Evolutionary conservation across 2,888 invertebrate genomes (phyloP).

Genomic region (Girardia tigrina): DNA sequence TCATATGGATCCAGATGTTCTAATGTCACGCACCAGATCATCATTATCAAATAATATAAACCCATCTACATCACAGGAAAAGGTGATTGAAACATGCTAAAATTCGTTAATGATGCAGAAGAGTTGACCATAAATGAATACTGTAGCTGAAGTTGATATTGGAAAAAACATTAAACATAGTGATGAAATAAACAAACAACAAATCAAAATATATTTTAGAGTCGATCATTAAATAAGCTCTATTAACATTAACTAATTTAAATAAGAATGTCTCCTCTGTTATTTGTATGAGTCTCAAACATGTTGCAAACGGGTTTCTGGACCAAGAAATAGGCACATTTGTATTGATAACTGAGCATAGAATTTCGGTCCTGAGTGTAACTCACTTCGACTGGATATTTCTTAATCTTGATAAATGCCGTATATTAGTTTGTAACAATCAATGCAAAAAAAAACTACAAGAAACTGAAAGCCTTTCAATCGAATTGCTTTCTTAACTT

Average conservation of each 20-base stretch:
- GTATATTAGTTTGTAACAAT: not conserved
- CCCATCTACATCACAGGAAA: too few species aligned
- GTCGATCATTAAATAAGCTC: not conserved
- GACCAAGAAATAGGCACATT: not conserved
- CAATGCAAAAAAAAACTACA: not conserved
- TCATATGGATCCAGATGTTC: too few species aligned
- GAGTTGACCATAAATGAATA: too few species aligned
- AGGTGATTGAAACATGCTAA: too few species aligned
- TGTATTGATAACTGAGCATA: not conserved
- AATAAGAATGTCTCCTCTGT: not conserved
- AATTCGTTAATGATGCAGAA: too few species aligned
- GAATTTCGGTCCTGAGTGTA: not conserved
- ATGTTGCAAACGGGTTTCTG: not conserved
- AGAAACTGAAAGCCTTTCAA: conserved; percentile 25
- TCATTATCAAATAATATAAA: too few species aligned
- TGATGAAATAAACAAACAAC: too few species aligned
- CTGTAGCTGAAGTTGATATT: too few species aligned
- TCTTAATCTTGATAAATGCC: not conserved
- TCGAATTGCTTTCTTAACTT: conserved; percentile 55
- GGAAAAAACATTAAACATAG: too few species aligned
- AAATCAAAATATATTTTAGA: not conserved
- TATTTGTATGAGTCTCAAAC: not conserved
- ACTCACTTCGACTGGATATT: not conserved
- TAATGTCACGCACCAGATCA: too few species aligned
- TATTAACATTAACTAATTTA: not conserved